A percentile compares a stretch with the other conserved stretches of the same genome.
phyloP scores from a whole-genome alignment of 2,113 vertebrate genomes.

The Microcebus tavaratra region DNA sequence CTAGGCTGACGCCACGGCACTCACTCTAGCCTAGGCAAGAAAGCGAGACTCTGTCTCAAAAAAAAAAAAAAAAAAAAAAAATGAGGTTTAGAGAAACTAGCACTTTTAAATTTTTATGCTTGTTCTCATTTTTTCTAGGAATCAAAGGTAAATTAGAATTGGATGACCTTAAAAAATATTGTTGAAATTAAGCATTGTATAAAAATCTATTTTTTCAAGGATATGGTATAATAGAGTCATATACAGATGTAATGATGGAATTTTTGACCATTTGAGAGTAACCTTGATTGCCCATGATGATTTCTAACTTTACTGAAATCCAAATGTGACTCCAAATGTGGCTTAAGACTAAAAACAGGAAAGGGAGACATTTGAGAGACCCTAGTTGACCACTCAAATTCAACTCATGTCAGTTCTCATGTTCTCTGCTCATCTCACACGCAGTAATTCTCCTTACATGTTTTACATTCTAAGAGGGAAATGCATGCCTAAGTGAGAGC shows the following conservation, averaged over 20 bases:
- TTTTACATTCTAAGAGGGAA: neutral
- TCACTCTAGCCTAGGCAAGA: no score
- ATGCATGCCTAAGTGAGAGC: neutral
- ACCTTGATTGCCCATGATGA: neutral
- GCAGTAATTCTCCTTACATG: neutral
- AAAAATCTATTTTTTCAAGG: neutral
- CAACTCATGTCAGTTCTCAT: neutral
- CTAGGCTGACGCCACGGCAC: no score
- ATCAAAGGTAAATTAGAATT: neutral
- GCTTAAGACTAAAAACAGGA: neutral
- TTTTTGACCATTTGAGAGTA: neutral
- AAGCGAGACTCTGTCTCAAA: no score
- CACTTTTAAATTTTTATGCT: neutral
- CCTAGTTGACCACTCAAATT: neutral
- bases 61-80: no score
- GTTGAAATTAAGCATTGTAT: neutral
- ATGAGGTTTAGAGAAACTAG: neutral
- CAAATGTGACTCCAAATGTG: neutral
- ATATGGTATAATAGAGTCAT: neutral
- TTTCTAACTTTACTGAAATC: neutral
- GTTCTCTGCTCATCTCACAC: neutral
- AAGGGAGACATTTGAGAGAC: neutral
- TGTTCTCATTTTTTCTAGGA: neutral
- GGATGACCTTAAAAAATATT: neutral
- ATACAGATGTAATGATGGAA: neutral